Evolutionary conservation across 92 coral and sea anemone genomes (phyloP).

Genomic region (Porites lobata): DNA sequence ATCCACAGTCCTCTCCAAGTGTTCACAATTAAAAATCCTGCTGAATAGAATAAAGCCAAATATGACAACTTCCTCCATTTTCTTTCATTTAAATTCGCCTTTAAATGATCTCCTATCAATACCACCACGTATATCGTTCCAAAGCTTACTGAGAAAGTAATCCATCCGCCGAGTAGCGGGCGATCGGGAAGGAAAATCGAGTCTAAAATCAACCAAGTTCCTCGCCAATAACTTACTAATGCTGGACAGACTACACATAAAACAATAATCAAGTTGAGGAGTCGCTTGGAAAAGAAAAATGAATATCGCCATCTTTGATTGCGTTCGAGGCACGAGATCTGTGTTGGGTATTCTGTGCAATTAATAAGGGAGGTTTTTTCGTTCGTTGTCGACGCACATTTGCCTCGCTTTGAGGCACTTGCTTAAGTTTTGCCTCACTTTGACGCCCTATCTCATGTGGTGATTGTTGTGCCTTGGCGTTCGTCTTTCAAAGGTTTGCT

Average conservation of each 20-base stretch:
- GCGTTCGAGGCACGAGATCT: no score
- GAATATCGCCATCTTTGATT: background rate
- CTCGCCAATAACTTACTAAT: conserved; percentile 66
- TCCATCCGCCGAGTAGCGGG: conserved; percentile 37
- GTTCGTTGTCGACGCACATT: no score
- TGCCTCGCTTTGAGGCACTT: no score
- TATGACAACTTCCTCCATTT: conserved; percentile 19
- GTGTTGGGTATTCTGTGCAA: no score
- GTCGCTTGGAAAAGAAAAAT: background rate
- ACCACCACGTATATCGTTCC: conserved; percentile 17
- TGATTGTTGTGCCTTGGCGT: no score
- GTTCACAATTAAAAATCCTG: conserved; percentile 36
- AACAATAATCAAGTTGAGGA: conserved; percentile 26
- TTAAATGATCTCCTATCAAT: conserved; percentile 28
- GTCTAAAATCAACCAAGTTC: conserved; percentile 79
- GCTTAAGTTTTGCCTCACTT: no score
- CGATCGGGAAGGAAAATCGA: conserved; percentile 48
- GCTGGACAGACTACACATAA: conserved; percentile 52
- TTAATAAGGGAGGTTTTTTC: no score
- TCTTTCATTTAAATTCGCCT: conserved; percentile 6
- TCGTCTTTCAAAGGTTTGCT: no score
- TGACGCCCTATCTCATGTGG: no score
- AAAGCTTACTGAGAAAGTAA: conserved; percentile 11
- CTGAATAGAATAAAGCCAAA: conserved; percentile 33
- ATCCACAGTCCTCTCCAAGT: conserved; percentile 87